Percentiles rank a stretch among this genome's conserved stretches.
Conservation (phyloP, 1,140 invertebrate genomes). For the Drosophila arizonae region DNA sequence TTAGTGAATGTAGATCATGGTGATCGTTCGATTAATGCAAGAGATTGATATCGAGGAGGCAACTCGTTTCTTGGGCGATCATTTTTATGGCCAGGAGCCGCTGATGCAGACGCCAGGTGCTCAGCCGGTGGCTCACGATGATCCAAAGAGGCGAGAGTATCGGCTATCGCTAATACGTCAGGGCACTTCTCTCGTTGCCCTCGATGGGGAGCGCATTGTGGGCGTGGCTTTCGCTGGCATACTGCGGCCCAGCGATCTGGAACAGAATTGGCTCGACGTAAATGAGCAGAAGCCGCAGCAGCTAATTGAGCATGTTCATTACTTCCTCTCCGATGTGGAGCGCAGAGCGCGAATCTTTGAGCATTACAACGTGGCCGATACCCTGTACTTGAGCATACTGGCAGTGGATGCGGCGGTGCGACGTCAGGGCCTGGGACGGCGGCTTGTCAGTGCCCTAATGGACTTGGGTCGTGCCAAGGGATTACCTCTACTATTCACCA, state of each 20-base stretch:
- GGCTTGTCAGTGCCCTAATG: conserved; percentile 42
- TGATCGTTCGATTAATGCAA: neutral
- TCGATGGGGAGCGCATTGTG: conserved; percentile 43
- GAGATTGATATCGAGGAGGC: conserved; percentile 24
- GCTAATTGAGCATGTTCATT: conserved; percentile 16
- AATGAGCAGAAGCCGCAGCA: conserved; percentile 14
- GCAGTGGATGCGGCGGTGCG: conserved; percentile 44
- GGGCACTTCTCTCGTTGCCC: conserved; percentile 48
- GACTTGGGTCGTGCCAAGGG: conserved; percentile 36
- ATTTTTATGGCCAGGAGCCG: conserved; percentile 53
- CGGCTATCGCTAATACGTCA: conserved; percentile 37
- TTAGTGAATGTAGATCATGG: conserved; percentile 4
- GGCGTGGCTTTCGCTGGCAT: conserved; percentile 50
- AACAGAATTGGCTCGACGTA: conserved; percentile 35
- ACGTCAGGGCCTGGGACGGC: conserved; percentile 50
- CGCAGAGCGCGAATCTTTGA: conserved; percentile 41
- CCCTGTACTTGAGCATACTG: conserved; percentile 56
- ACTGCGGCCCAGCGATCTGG: conserved; percentile 38
- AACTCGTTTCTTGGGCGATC: conserved; percentile 41
- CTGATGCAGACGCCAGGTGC: conserved; percentile 47
- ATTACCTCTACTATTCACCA: conserved; percentile 45
- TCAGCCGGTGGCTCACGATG: conserved; percentile 20
- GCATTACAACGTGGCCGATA: conserved; percentile 28
- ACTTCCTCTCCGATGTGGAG: conserved; percentile 49
- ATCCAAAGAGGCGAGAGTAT: conserved; percentile 36